phyloP scores from a whole-genome alignment of 2,888 invertebrate species.

The Tortrix viridana region DNA sequence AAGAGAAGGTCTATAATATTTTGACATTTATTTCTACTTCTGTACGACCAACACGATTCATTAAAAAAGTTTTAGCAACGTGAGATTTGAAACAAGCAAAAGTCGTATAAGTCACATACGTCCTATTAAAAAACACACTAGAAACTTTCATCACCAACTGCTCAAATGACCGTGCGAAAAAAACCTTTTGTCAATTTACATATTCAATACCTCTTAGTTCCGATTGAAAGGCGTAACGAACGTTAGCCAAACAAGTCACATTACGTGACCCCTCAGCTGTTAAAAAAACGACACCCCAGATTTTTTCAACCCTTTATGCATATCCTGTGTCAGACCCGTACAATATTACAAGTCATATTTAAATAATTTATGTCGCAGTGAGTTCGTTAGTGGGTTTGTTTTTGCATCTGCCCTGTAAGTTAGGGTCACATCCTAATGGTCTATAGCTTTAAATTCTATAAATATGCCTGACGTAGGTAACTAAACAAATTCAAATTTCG shows the following conservation, averaged over 20 bases:
- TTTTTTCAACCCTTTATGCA: slow-evolving; percentile 82
- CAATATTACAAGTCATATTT: slow-evolving; percentile 82
- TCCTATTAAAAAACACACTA: slow-evolving; percentile 1
- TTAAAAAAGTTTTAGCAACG: no score
- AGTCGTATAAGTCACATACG: background rate
- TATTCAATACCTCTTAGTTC: slow-evolving; percentile 67
- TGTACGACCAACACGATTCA: background rate
- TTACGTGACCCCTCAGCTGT: slow-evolving; percentile 61
- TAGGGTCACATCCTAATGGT: slow-evolving; percentile 11
- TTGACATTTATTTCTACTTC: slow-evolving; percentile 2
- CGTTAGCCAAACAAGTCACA: slow-evolving; percentile 61
- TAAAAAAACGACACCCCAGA: slow-evolving; percentile 74
- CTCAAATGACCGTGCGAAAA: slow-evolving; percentile 69
- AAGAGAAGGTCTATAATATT: slow-evolving; percentile 53
- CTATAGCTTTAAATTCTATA: slow-evolving; percentile 4
- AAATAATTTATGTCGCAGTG: slow-evolving; percentile 77
- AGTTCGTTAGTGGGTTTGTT: slow-evolving; percentile 64
- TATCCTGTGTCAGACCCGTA: slow-evolving; percentile 76
- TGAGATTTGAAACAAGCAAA: no score
- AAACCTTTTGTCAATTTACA: slow-evolving; percentile 54
- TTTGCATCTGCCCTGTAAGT: slow-evolving; percentile 73
- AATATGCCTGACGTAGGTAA: background rate
- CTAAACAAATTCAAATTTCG: no score
- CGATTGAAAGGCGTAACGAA: slow-evolving; percentile 65
- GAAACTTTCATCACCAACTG: slow-evolving; percentile 18